Base-by-base conservation (phyloP, 2,113 vertebrate species). In the Carassius carassius region DNA sequence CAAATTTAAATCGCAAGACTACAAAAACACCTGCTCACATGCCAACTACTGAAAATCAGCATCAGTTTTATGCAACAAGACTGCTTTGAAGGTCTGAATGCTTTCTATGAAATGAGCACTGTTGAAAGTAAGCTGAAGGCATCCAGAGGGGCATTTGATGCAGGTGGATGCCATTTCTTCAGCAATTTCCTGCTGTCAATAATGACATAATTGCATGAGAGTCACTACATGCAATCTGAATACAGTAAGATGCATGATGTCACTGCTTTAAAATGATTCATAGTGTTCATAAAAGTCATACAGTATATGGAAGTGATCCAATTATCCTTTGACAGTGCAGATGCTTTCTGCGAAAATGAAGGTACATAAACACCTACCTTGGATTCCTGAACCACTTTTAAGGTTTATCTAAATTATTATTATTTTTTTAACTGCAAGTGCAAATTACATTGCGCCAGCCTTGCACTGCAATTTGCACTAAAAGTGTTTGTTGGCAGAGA, bases 401-500 rank as follows among this genome's bases (percentile, higher is more conserved):
- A 51, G 44, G 51, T 69, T 35, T 25, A 67, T 8, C 62, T 67
- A 12, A 29, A n/a, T 19, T 4, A 54, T 78, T 29, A 49, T 49
- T 65, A 37, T 37, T 37, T 4, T 32, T 81, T 67, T 41, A 76
- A 74, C 25, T 73, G 25, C 35, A 17, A 73, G 62, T 73, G 65
- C 16, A 7, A 29, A 70, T 49, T 58, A 41, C 63, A 3, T 78
- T 2, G 9, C 3, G 44, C 16, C 41, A 51, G 44, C 60, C 16
- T 67, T 81, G 47, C 78, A 81, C 19, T n/a, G 62, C 54, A 56
- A 25, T 73, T 72, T 80, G 21, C 75, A 84, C 60, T 32, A 74
- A 32, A 65, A 60, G 65, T 60, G 19, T 84, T 58, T 74, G 63
- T 72, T 72, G 75, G 23, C 76, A 73, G 67, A 73, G 65, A 79